These are phyloP conservation scores for Parnassius orleans DNA, from an alignment of 2,888 invertebrate genomes.

Conservation along the genomic window DNA sequence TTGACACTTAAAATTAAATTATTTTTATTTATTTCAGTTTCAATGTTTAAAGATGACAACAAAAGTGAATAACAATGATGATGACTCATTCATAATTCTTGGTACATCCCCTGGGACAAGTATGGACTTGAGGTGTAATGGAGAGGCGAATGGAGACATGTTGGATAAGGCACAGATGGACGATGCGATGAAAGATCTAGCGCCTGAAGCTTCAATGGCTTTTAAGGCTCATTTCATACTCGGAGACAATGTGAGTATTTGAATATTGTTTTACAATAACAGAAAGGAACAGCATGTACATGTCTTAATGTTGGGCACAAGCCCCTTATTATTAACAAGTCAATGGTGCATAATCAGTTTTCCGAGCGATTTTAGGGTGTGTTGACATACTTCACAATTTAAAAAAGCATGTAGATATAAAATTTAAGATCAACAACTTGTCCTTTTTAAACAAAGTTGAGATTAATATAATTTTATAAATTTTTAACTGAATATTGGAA, in stretches of 20 bases:
- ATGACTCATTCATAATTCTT: conserved; percentile 74
- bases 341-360: too few species aligned
- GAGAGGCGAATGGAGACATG: conserved; percentile 39
- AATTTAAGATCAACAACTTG: too few species aligned
- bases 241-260: conserved; percentile 63
- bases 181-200: conserved; percentile 67
- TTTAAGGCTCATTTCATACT: conserved; percentile 68
- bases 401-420: too few species aligned
- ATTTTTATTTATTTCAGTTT: conserved; percentile 20
- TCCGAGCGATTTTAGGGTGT: too few species aligned
- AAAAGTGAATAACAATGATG: conserved; percentile 53
- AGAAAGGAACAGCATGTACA: too few species aligned
- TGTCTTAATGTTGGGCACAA: too few species aligned
- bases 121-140: conserved; percentile 57
- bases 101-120: conserved; percentile 68
- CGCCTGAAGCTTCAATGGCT: conserved; percentile 61
- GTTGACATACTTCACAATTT: too few species aligned
- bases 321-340: too few species aligned
- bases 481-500: too few species aligned
- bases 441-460: too few species aligned
- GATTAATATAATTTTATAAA: too few species aligned
- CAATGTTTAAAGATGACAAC: conserved; percentile 48
- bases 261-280: too few species aligned
- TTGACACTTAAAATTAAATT: not conserved
- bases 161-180: conserved; percentile 55